These are phyloP conservation scores for Porites cylindrica DNA, from an alignment of 92 coral and sea anemone genomes.

Conservation along the genomic window DNA sequence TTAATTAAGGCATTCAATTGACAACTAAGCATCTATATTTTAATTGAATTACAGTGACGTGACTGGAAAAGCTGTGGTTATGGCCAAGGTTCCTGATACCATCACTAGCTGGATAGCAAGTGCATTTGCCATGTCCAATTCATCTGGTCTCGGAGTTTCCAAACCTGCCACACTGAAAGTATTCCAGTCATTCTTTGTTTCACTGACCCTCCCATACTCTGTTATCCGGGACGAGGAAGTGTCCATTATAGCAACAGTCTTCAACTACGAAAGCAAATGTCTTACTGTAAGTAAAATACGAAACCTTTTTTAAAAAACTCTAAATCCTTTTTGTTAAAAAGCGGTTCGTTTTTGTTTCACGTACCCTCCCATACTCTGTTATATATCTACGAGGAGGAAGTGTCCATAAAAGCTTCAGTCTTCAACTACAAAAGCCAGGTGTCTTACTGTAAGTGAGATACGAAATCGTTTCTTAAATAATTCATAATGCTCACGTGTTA, in stretches of 20 bases:
- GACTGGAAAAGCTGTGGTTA: constrained; percentile 69
- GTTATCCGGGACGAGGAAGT: constrained; percentile 96
- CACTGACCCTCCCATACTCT: constrained; percentile 93
- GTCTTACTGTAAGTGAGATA: constrained; percentile 82
- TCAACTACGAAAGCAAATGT: constrained; percentile 89
- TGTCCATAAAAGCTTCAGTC: constrained; percentile 83
- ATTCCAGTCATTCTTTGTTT: constrained; percentile 92
- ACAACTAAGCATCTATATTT: background rate
- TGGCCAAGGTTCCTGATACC: constrained; percentile 90
- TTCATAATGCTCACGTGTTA: too few species aligned
- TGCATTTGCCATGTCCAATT: constrained; percentile 92
- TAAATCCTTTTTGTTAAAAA: too few species aligned
- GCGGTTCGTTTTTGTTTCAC: constrained; percentile 38
- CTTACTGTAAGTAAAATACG: constrained; percentile 73
- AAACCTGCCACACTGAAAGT: constrained; percentile 75
- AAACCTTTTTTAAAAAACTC: background rate
- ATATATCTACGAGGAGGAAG: constrained; percentile 86
- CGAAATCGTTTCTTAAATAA: background rate
- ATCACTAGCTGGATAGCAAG: constrained; percentile 95
- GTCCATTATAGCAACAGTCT: constrained; percentile 83
- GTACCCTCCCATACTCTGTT: constrained; percentile 94
- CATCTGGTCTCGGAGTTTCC: constrained; percentile 87
- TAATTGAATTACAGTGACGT: constrained; percentile 40
- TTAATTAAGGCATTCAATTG: background rate
- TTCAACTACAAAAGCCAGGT: constrained; percentile 87